Evolutionary conservation across 2,888 invertebrate species (phyloP).

Genomic region (Microctonus hyperodae): DNA sequence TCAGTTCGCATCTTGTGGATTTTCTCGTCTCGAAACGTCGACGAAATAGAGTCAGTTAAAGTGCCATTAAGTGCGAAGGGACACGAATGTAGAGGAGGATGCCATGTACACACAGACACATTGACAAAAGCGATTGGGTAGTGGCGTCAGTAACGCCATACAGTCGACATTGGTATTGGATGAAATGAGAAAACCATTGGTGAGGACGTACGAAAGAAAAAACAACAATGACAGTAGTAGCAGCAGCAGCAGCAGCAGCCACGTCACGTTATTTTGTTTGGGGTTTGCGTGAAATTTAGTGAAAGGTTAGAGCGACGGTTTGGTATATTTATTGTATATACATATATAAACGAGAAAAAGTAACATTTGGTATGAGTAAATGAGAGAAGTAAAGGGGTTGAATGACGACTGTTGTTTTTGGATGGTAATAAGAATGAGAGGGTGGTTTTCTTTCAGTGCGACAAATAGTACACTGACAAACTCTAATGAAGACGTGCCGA

Average conservation of each 20-base stretch:
- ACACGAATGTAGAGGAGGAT: not conserved
- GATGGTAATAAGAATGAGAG: constrained; percentile 49
- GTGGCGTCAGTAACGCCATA: constrained; percentile 32
- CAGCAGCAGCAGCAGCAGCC: too few species aligned
- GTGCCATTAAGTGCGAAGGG: constrained; percentile 38
- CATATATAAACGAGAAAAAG: not conserved
- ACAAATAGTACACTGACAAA: constrained; percentile 54
- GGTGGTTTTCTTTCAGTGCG: constrained; percentile 19
- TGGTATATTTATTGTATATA: not conserved
- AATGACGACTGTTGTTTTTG: constrained; percentile 51
- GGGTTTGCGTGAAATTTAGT: not conserved
- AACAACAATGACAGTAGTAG: too few species aligned
- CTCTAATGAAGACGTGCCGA: constrained; percentile 61
- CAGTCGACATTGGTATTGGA: not conserved
- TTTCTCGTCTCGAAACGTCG: constrained; percentile 6
- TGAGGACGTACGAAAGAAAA: constrained; percentile 12
- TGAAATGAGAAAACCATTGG: constrained; percentile 26
- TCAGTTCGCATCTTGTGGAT: not conserved
- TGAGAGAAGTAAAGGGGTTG: constrained; percentile 33
- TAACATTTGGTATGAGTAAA: constrained; percentile 19
- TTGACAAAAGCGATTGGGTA: not conserved
- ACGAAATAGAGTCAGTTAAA: constrained; percentile 37
- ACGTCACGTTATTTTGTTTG: constrained; percentile 12
- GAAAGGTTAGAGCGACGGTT: not conserved
- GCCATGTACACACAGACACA: not conserved